These are phyloP conservation scores for Lucilia cuprina DNA, from an alignment of 1,140 invertebrate species.

Conservation along the genomic window DNA sequence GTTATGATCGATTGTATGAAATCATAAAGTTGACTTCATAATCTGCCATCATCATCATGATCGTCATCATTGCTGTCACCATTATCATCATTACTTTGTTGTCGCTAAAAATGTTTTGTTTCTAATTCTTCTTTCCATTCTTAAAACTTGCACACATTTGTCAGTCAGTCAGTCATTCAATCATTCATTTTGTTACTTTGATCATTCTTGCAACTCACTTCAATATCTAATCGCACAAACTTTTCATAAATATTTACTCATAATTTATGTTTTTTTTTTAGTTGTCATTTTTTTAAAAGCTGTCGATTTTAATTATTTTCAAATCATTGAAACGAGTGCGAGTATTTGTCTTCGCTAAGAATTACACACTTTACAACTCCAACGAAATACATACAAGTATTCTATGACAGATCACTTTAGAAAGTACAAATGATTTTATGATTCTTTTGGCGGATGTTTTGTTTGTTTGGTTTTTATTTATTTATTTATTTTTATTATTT, in stretches of 20 bases:
- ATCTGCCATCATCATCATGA: slow-evolving; percentile 1
- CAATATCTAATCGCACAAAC: not conserved
- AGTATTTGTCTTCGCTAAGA: not conserved
- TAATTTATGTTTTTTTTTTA: not conserved
- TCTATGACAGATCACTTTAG: slow-evolving; percentile 29
- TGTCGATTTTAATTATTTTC: slow-evolving; percentile 30
- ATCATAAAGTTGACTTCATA: slow-evolving; percentile 32
- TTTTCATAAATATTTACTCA: not conserved
- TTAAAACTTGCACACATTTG: not conserved
- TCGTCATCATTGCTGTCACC: not conserved
- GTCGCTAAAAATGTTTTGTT: not conserved
- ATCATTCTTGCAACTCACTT: not conserved
- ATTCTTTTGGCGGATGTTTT: not conserved
- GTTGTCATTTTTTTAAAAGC: not conserved
- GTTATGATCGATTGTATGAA: slow-evolving; percentile 16
- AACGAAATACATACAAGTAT: not conserved
- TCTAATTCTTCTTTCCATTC: not conserved
- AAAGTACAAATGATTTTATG: slow-evolving; percentile 9
- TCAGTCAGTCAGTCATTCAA: not conserved
- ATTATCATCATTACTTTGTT: not conserved
- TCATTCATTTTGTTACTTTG: not conserved
- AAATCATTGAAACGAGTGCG: not conserved
- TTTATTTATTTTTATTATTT: no score
- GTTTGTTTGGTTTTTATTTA: not conserved
- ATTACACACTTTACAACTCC: not conserved